Base-by-base conservation (phyloP, 1,140 invertebrate genomes). In the Plutomurus gul region DNA sequence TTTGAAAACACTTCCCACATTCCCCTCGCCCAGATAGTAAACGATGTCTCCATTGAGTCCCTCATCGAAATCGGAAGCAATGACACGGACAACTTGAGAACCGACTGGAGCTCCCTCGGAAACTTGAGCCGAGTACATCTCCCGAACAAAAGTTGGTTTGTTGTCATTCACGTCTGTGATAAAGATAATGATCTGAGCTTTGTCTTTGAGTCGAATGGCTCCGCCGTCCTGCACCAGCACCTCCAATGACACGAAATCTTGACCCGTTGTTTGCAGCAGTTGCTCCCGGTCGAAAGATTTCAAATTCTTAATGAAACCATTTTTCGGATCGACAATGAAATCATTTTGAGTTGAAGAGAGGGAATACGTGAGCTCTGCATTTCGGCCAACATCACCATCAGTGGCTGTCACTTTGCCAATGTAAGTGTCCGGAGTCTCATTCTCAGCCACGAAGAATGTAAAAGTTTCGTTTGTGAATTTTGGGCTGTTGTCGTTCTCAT, bases 401-500 rank as follows among this genome's bases (percentile, higher is more conserved):
- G 90, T 91, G 0, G 97, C 96, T 18, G 91, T 91, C 70, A 99
- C 87, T 88, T 94, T 95, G 0, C 95, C 95, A 4, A 98, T 93
- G 86, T 95, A 96, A 0, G 94, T 94, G 86, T 96, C 94, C 0
- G 92, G 89, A 1, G 93, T 92, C 84, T 95, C 93, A 85, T 96
- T 96, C 88, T 97, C 95, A n/a, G 91, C 89, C 6, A 96, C 90
- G 85, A 90, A 92, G 85, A 96, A 95, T 46, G 91, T 91, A 85
- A 96, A 95, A 4, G 93, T 95, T 5, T 90, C 90, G 84, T 96
- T 96, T 1, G 90, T 92, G 85, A 96, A 96, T 84, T 93, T 90
- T 0, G 97, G 97, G 18, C 92, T 90, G 85, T 99, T 98, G 86
- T 99, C 97, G 86, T 99, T 99, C 86, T 96, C 96, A 87, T 99